Evolutionary conservation across 2,113 vertebrate genomes (phyloP).

Genomic region (Bombycilla garrulus): DNA sequence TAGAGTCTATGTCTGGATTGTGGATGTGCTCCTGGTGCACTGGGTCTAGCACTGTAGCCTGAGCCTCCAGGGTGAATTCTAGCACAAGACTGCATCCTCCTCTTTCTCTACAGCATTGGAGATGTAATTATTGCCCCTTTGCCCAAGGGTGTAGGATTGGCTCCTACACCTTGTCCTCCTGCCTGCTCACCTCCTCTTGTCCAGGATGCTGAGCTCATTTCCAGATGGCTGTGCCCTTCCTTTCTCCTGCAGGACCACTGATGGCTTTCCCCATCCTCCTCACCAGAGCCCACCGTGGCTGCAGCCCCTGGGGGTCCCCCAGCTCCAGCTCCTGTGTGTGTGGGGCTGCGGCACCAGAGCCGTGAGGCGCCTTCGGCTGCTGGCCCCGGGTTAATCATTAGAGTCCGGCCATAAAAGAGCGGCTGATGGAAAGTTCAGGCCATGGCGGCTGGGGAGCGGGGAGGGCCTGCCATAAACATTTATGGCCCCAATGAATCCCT

Average conservation of each 20-base stretch:
- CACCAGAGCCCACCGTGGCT: rapidly evolving
- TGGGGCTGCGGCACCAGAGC: background rate
- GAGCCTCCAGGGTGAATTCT: background rate
- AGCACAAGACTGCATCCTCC: background rate
- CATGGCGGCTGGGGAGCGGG: background rate
- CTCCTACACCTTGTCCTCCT: background rate
- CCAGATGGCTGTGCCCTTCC: rapidly evolving
- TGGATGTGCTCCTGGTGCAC: background rate
- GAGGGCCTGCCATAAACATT: constrained; percentile 60
- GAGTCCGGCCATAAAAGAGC: constrained; percentile 56
- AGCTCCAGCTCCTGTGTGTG: rapidly evolving
- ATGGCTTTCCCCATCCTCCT: background rate
- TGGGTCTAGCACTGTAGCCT: background rate
- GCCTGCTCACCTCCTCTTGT: background rate
- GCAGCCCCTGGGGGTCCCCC: rapidly evolving
- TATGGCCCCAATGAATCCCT: constrained; percentile 60
- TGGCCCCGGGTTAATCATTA: constrained; percentile 69
- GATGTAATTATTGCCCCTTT: background rate
- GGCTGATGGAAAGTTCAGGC: constrained; percentile 78
- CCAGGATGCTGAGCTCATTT: background rate
- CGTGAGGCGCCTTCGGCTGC: background rate
- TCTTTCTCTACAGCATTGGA: rapidly evolving
- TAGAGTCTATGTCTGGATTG: background rate
- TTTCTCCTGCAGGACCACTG: background rate
- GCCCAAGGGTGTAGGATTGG: rapidly evolving